Evolutionary conservation across 2,797 vertebrate genomes (phyloP), one percentile per base, ranked within the genome.

Genomic region (Tadarida brasiliensis): DNA sequence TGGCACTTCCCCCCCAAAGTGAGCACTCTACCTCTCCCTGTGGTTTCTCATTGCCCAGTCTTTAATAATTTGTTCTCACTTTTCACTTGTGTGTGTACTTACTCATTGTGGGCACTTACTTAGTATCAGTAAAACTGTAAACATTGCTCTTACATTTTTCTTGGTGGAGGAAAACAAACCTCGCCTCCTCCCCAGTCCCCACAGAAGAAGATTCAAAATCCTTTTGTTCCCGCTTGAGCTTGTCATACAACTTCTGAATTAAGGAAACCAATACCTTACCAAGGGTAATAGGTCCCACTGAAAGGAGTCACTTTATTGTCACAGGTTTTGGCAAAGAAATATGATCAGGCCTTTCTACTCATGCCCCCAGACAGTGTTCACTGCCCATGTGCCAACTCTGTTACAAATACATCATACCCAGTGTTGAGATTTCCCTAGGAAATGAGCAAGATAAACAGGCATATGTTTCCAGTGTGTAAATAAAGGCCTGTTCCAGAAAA

Each of bases 61-160:
- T 92, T 82, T 87, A 63, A 84, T 83, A 12, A 74, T 78, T 87
- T 80, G 33, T 80, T 76, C 33, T 67, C 12, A 51, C 19, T 15
- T 65, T 91, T 76, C 35, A 15, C 67, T 80, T 8, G 51, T 19
- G 39, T 35, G 16, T 63, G 7, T 74, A 70, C 15, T 7, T 78
- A 89, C 10, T 94, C 5, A 39, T 30, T 67, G 33, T 71, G 35
- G 26, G 12, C n/a, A 95, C 54, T 65, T 82, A 76, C 19, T 90
- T 88, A 61, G 9, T 59, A 73, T 76, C 86, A 81, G 2, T 57
- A 70, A 89, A 91, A 95, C 56, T 74, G 63, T n/a, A 93, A 90
- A 49, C 15, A 83, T 5, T 17, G 17, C 28, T 73, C 30, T 92
- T 88, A 51, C 33, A 83, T 86, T 92, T 92, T 87, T 61, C 44